Percentiles rank a stretch among this genome's conserved stretches.
These are phyloP conservation scores for Urosaurus nigricauda DNA, from an alignment of 2,797 vertebrate genomes.

Conservation along the genomic window DNA sequence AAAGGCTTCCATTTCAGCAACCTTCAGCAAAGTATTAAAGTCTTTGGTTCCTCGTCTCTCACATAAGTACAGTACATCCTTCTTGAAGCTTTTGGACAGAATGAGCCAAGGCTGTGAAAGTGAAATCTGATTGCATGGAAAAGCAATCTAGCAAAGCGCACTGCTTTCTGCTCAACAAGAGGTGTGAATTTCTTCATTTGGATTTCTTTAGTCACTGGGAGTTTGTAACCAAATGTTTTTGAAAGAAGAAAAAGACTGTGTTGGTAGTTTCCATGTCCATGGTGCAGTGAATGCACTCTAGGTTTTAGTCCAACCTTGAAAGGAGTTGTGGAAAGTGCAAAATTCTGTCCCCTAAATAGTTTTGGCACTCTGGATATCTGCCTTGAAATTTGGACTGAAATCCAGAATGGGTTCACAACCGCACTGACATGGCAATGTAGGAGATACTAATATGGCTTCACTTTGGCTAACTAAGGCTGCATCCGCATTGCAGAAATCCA, in stretches of 20 bases:
- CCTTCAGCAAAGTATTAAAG: background rate
- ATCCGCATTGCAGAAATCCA: too few species aligned
- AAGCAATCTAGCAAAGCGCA: background rate
- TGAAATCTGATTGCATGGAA: background rate
- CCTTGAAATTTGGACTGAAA: too few species aligned
- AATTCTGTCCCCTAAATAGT: too few species aligned
- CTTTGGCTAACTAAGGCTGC: too few species aligned
- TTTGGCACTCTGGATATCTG: too few species aligned
- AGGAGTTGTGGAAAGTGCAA: background rate
- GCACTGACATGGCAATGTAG: too few species aligned
- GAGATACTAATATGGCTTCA: too few species aligned
- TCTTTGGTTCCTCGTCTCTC: slow-evolving; percentile 22
- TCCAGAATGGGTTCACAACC: too few species aligned
- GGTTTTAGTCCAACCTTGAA: background rate
- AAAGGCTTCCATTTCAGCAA: background rate
- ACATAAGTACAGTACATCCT: background rate
- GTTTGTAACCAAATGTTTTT: background rate
- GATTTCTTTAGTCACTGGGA: background rate
- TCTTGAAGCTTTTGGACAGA: background rate
- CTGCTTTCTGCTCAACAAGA: background rate
- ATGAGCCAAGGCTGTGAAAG: background rate
- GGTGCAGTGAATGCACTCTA: background rate
- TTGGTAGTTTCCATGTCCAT: too few species aligned
- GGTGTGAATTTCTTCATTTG: background rate
- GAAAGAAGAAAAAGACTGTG: too few species aligned